Conservation (phyloP, 2,797 vertebrate species). For the Pempheris klunzingeri region DNA sequence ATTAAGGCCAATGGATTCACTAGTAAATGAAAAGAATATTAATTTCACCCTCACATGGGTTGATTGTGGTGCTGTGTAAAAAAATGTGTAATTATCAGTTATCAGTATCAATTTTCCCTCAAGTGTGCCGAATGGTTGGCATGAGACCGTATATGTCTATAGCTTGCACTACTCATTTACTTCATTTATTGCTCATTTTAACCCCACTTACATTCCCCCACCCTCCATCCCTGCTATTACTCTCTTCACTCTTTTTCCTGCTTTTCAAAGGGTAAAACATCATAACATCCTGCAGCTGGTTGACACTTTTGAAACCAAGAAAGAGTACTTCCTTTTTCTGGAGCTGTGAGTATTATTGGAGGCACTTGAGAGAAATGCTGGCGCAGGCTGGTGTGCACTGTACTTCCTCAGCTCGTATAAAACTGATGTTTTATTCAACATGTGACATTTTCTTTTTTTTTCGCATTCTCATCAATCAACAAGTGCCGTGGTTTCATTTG, state of each 20-base stretch:
- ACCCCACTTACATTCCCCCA: slow-evolving; percentile 3
- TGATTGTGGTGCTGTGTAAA: not conserved
- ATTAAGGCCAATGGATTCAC: not conserved
- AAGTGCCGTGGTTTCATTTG: slow-evolving; percentile 15
- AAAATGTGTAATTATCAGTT: not conserved
- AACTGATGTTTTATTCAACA: slow-evolving; percentile 25
- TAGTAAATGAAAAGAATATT: not conserved
- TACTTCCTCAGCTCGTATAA: slow-evolving; percentile 8
- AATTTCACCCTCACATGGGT: not conserved
- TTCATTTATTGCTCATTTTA: slow-evolving; percentile 26
- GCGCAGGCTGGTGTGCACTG: not conserved
- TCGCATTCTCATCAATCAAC: slow-evolving; percentile 1
- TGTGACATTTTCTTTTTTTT: slow-evolving; percentile 19
- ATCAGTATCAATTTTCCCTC: not conserved
- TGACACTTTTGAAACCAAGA: slow-evolving; percentile 97
- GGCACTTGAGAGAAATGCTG: slow-evolving; percentile 25
- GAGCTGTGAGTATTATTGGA: slow-evolving; percentile 92
- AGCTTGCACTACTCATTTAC: slow-evolving; percentile 5
- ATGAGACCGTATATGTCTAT: not conserved
- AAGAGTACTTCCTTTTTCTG: slow-evolving; percentile 97
- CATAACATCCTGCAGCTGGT: slow-evolving; percentile 98
- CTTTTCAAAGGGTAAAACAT: slow-evolving; percentile 93
- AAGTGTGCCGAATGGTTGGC: not conserved
- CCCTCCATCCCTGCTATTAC: not conserved
- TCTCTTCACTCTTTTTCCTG: slow-evolving; percentile 27